Base-by-base conservation (phyloP, 2,113 vertebrate species). In the Leptobrachium ailaonicum region DNA sequence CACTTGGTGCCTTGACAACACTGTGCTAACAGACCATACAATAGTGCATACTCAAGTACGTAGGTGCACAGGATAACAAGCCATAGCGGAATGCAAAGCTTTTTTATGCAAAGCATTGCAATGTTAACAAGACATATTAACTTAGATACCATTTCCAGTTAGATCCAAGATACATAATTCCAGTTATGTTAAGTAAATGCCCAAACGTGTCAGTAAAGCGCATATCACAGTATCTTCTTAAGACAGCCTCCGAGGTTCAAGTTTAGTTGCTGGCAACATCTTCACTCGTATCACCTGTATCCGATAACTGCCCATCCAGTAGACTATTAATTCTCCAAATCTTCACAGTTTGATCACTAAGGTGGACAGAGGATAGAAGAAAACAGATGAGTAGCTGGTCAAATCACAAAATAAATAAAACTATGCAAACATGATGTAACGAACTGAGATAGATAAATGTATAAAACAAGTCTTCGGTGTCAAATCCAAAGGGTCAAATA, bases 311-410 rank as follows among this genome's bases (percentile, higher is more conserved):
- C 40, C 96, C 95, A 0, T 98, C 97, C 69, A 95, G 87, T 66
- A 90, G 84, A 53, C 90, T 92, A 67, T 92, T 95, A 82, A 93
- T 90, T 84, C 95, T 97, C 98, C 98, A 99, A 83, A 99, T 96
- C 87, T 94, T 95, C 85, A 99, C 96, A 8, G 98, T 99, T 56
- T 95, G 94, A 85, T 99, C 98, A 85, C 98, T 32, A 32, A 32
- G 20, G 20, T 99, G 87, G 12, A 88, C 87, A 32, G 20, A 87
- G 83, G 74, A 76, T 79, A 83, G 64, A 53, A 67, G 79, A 79
- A 71, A 80, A 68, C 32, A 14, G 82, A 41, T 82, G 71, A 80
- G 54, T 60, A 76, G 66, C 7, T 10, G 0, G 56, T 10, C 3
- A 12, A 14, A 58, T 14, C 3, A 11, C 56, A 12, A 14, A 14